Base-by-base conservation (phyloP, 2,888 invertebrate species). In the Tetragnatha montana region DNA sequence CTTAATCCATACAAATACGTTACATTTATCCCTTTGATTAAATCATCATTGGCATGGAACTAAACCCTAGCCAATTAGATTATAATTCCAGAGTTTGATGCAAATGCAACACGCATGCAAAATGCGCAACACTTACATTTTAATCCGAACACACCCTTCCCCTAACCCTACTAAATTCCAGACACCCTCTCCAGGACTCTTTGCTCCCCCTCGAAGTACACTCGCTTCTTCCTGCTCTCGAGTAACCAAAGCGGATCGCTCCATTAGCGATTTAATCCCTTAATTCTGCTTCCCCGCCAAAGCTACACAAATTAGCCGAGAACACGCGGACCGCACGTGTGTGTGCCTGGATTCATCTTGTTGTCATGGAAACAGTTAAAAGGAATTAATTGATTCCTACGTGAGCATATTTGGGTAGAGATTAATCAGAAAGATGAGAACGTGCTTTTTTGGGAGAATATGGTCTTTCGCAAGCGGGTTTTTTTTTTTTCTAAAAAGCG, bases 301-400 rank as follows among this genome's bases (percentile, higher is more conserved):
- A 82, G 73, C 73, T 35, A 71, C 74, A 74, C 74, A 82, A 82
- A 81, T 81, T 74, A 35, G 19, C n/a, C n/a, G 35, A 73, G 12
- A 60, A 17, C 60, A 17, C 60, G 14, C 12, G 60, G 60, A 60
- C 60, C 12, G 12, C 60, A 82, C 82, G 51, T 8, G 49, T 35
- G 35, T 17, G 19, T 22, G 17, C 73, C 60, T 60, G 51, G 76
- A 12, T 51, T 70, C 71, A n/a, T 35, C 35, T 35, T 35, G 85
- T 85, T 70, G 50, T 76, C 35, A 85, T 85, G 70, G 69, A 68
- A 50, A 85, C 85, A n/a, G 47, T 19, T 70, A 35, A 50, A 6
- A 70, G 21, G 50, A 76, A 50, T 76, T 76, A 78, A 78, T 78
- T 78, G 78, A 60, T 22, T 78, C 60, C 60, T 35, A 35, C 2